Evolutionary conservation across 1,140 invertebrate genomes (phyloP).

Genomic region (Drosophila kohkoa): DNA sequence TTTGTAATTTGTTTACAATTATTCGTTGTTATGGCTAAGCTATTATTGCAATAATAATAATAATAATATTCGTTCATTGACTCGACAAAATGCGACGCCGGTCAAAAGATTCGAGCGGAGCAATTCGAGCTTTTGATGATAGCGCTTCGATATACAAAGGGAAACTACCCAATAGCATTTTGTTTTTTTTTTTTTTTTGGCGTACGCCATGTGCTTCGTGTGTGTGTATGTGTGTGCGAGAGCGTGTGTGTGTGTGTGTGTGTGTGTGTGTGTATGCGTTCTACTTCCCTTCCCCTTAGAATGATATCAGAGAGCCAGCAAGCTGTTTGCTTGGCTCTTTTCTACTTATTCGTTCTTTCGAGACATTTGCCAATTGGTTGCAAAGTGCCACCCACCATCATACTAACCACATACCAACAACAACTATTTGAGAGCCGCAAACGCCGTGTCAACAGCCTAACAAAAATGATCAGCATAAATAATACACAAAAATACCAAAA

Average conservation of each 20-base stretch:
- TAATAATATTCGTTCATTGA: conserved; percentile 31
- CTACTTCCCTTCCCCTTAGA: neutral
- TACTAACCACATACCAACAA: conserved; percentile 7
- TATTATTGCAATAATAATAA: conserved; percentile 7
- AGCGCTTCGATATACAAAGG: conserved; percentile 68
- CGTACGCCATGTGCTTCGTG: conserved; percentile 19
- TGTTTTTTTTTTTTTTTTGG: neutral
- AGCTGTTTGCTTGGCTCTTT: conserved; percentile 17
- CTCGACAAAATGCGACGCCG: conserved; percentile 48
- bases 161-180: conserved; percentile 61
- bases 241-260: neutral
- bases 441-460: conserved; percentile 42
- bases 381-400: conserved; percentile 4
- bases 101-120: conserved; percentile 48
- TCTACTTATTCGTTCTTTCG: conserved; percentile 30
- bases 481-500: too few relatives aligned
- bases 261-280: conserved; percentile 18
- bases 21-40: conserved; percentile 6
- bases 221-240: conserved; percentile 13
- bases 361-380: conserved; percentile 28
- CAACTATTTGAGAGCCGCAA: conserved; percentile 16
- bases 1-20: conserved; percentile 7
- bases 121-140: conserved; percentile 48
- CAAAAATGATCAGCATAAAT: conserved; percentile 11
- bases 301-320: neutral